These are phyloP conservation scores for Aphyosemion australe DNA, from an alignment of 2,113 vertebrate species.

Conservation along the genomic window DNA sequence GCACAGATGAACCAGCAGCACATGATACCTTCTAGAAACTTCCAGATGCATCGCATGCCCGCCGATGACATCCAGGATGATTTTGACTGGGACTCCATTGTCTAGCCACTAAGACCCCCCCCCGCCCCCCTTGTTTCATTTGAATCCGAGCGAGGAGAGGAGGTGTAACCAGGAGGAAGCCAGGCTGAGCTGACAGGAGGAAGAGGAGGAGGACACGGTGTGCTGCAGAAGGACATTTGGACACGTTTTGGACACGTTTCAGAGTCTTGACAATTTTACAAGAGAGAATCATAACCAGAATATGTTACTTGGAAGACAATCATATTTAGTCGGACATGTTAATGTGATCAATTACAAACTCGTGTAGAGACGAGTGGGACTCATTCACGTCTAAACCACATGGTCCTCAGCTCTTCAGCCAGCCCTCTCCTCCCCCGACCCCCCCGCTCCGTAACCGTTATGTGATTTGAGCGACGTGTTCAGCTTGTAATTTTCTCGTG, in stretches of 20 bases:
- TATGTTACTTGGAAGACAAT: constrained; percentile 90
- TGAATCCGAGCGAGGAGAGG: constrained; percentile 54
- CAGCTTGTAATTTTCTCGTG: constrained; percentile 83
- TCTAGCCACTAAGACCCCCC: constrained; percentile 71
- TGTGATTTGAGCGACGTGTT: constrained; percentile 84
- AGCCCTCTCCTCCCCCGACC: constrained; percentile 30
- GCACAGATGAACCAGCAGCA: constrained; percentile 91
- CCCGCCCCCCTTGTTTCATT: constrained; percentile 18
- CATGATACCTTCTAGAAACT: constrained; percentile 89
- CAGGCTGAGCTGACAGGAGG: constrained; percentile 68
- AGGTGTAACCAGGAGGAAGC: constrained; percentile 57
- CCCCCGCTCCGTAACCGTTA: constrained; percentile 77
- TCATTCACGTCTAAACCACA: constrained; percentile 69
- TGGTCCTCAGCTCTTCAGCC: constrained; percentile 63
- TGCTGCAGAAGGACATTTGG: constrained; percentile 66
- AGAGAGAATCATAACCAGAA: constrained; percentile 71
- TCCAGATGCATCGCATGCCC: constrained; percentile 90
- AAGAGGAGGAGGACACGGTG: constrained; percentile 55
- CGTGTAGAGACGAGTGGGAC: constrained; percentile 78
- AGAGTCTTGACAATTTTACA: constrained; percentile 77
- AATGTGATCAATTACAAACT: constrained; percentile 79
- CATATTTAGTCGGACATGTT: constrained; percentile 84
- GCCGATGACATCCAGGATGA: constrained; percentile 92
- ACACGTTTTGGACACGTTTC: constrained; percentile 65
- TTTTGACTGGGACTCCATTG: constrained; percentile 95